A percentile compares a stretch with the other conserved stretches of the same genome.
These are phyloP conservation scores for Papilio protenor DNA, from an alignment of 2,888 invertebrate genomes.

Conservation along the genomic window DNA sequence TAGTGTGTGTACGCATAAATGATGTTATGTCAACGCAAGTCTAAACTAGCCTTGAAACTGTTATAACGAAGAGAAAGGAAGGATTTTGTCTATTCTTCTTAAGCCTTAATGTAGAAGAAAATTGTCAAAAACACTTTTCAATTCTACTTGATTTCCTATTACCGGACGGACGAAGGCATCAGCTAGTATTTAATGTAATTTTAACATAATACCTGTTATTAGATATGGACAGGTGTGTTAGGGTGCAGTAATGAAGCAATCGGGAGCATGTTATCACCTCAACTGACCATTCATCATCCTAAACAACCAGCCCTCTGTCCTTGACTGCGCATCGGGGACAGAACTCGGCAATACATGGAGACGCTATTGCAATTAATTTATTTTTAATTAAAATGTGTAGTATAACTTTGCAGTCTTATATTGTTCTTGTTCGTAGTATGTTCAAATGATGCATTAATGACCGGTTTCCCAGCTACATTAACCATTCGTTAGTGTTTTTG, in stretches of 20 bases:
- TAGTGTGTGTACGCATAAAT: too few relatives aligned
- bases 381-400: too few relatives aligned
- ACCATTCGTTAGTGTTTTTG: too few relatives aligned
- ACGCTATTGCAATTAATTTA: not conserved
- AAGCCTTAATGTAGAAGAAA: not conserved
- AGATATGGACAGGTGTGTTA: constrained; percentile 25
- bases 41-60: too few relatives aligned
- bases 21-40: too few relatives aligned
- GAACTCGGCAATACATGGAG: constrained; percentile 4
- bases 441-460: too few relatives aligned
- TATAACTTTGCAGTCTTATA: too few relatives aligned
- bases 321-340: constrained; percentile 19
- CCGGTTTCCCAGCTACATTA: too few relatives aligned
- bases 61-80: too few relatives aligned
- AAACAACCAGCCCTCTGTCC: constrained; percentile 35
- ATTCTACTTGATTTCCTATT: not conserved
- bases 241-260: constrained; percentile 41
- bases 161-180: not conserved
- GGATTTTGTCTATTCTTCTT: too few relatives aligned
- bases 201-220: constrained; percentile 12
- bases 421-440: too few relatives aligned
- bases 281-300: constrained; percentile 41
- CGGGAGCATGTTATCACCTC: constrained; percentile 43
- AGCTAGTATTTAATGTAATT: not conserved
- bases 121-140: not conserved